A percentile compares a stretch with the other conserved stretches of the same genome.
Conservation (phyloP, 1,140 invertebrate genomes). For the Psilanteris sp. region DNA sequence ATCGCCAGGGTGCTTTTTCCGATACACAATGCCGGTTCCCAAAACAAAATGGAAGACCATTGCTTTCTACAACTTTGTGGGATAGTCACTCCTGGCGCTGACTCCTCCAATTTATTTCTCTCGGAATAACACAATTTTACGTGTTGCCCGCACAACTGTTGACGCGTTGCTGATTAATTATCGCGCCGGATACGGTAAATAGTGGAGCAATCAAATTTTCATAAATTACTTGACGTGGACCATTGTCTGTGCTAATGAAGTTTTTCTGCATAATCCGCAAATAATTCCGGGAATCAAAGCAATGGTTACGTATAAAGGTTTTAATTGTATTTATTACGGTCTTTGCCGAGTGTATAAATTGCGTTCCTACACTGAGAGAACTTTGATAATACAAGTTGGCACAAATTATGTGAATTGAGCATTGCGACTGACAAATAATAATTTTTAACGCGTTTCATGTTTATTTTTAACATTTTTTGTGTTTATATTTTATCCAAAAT, state of each 20-base stretch:
- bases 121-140: constrained; percentile 30
- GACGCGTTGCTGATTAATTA: constrained; percentile 50
- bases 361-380: background rate
- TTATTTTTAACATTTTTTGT: no score
- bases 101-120: constrained; percentile 56
- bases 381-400: no score
- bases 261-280: constrained; percentile 19
- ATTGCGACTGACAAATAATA: no score
- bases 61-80: constrained; percentile 45
- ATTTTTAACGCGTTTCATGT: no score
- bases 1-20: constrained; percentile 15
- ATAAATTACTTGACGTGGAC: constrained; percentile 25
- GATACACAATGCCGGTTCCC: constrained; percentile 21
- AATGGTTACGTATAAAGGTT: constrained; percentile 14
- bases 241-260: constrained; percentile 36
- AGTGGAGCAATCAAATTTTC: constrained; percentile 47
- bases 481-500: no score
- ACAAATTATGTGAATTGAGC: no score
- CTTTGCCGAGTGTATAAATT: background rate
- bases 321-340: constrained; percentile 27
- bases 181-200: constrained; percentile 19
- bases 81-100: constrained; percentile 52
- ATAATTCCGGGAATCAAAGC: constrained; percentile 1
- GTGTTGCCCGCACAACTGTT: constrained; percentile 33
- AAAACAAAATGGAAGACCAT: constrained; percentile 43